Percentiles rank a stretch among this genome's conserved stretches.
These are phyloP conservation scores for Bubo bubo DNA, from an alignment of 2,113 vertebrate genomes.

Conservation along the genomic window DNA sequence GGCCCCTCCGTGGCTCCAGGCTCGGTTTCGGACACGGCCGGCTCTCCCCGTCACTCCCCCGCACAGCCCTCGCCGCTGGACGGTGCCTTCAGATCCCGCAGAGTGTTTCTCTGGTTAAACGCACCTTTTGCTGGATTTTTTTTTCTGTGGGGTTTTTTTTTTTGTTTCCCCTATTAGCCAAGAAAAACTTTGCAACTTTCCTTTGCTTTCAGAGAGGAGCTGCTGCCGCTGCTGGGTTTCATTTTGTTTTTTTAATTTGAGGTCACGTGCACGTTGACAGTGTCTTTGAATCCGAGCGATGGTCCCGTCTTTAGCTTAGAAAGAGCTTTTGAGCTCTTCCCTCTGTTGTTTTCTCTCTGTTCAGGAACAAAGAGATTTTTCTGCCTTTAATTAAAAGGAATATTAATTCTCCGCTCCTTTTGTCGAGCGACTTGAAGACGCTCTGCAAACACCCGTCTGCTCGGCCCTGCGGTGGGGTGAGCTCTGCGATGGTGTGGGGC, in stretches of 20 bases:
- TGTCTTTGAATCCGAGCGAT: slow-evolving; percentile 30
- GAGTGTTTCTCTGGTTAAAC: not conserved
- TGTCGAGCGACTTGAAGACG: not conserved
- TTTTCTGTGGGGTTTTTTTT: not conserved
- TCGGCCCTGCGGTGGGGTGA: not conserved
- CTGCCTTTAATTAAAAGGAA: slow-evolving; percentile 62
- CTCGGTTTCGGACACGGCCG: not conserved
- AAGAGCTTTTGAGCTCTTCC: slow-evolving; percentile 56
- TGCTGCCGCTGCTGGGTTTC: slow-evolving; percentile 19
- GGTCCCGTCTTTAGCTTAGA: slow-evolving; percentile 30
- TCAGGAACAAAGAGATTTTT: slow-evolving; percentile 62
- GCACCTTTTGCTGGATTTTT: slow-evolving; percentile 30
- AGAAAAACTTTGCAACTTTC: slow-evolving; percentile 63
- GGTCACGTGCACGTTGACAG: slow-evolving; percentile 53
- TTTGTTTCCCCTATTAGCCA: not conserved
- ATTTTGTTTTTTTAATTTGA: slow-evolving; percentile 49
- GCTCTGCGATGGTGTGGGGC: not conserved
- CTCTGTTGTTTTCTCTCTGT: slow-evolving; percentile 55
- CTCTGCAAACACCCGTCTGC: not conserved
- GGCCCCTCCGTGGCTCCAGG: not conserved
- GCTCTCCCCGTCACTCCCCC: not conserved
- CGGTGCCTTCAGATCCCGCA: not conserved
- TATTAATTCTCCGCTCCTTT: slow-evolving; percentile 39
- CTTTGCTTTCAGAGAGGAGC: slow-evolving; percentile 18
- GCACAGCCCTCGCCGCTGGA: not conserved